phyloP scores from a whole-genome alignment of 2,113 vertebrate genomes.

The Aptenodytes forsteri region DNA sequence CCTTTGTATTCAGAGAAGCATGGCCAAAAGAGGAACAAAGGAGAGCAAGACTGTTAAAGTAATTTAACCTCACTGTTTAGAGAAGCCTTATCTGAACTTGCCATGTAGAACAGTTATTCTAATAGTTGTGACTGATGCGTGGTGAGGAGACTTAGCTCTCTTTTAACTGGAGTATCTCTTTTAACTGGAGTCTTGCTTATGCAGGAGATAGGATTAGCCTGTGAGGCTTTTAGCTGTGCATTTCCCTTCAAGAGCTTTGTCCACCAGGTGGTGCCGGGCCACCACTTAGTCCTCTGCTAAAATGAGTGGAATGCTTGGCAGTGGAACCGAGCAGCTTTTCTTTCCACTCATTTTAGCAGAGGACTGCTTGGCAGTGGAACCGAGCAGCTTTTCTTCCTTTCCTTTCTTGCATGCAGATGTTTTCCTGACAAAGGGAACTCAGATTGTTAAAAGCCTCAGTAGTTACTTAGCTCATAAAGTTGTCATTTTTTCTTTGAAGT shows the following conservation, averaged over 20 bases:
- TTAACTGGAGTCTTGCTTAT: fast-evolving
- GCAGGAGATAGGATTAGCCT: neutral
- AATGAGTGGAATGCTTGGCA: too few relatives aligned
- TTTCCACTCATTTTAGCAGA: fast-evolving
- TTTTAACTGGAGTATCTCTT: neutral
- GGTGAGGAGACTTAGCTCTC: neutral
- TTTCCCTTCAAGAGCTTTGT: neutral
- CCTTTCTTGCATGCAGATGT: neutral
- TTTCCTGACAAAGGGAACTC: neutral
- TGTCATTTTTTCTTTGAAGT: neutral
- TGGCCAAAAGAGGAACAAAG: neutral
- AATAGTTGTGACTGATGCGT: neutral
- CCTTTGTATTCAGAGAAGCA: neutral
- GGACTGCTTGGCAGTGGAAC: too few relatives aligned
- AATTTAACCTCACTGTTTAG: neutral
- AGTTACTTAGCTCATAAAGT: neutral
- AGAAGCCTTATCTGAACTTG: neutral
- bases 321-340: too few relatives aligned
- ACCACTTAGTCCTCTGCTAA: too few relatives aligned
- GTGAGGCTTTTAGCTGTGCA: fast-evolving
- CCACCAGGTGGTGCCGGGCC: conserved; percentile 6
- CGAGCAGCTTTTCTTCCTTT: neutral
- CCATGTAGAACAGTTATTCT: fast-evolving
- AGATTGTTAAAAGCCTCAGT: neutral
- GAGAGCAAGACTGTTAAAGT: neutral